A percentile compares a stretch with the other conserved stretches of the same genome.
Conservation (phyloP, 2,888 invertebrate genomes). For the Tenodera sinensis region DNA sequence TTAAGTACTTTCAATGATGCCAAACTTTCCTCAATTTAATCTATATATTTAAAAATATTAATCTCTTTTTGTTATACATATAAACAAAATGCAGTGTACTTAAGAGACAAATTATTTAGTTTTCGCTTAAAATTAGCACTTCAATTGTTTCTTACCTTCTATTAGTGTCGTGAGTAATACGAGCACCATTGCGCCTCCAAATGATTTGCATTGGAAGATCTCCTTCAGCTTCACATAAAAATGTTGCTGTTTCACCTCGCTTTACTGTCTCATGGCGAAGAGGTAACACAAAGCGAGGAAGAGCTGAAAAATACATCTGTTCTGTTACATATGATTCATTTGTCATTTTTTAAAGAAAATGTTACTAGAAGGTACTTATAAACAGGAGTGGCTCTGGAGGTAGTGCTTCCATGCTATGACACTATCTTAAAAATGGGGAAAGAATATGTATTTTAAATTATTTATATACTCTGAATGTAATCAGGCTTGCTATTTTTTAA, state of each 20-base stretch:
- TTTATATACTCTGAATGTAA: too few relatives aligned
- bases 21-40: too few relatives aligned
- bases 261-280: conserved; percentile 30
- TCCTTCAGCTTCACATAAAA: conserved; percentile 34
- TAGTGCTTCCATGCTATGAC: too few relatives aligned
- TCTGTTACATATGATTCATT: neutral
- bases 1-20: too few relatives aligned
- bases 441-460: too few relatives aligned
- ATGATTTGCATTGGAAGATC: conserved; percentile 34
- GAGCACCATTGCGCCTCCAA: conserved; percentile 31
- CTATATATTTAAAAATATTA: too few relatives aligned
- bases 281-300: conserved; percentile 30
- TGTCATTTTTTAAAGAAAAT: neutral
- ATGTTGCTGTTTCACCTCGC: conserved; percentile 30
- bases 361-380: neutral
- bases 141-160: conserved; percentile 22
- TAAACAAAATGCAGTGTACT: too few relatives aligned
- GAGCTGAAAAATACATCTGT: conserved; percentile 20
- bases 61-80: too few relatives aligned
- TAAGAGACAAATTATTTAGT: too few relatives aligned
- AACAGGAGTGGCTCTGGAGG: too few relatives aligned
- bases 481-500: too few relatives aligned
- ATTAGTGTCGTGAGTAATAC: conserved; percentile 25
- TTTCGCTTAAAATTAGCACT: neutral
- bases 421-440: too few relatives aligned